Evolutionary conservation across 2,888 invertebrate species (phyloP), one percentile per base, ranked within the genome.

Genomic region (Hedychridium roseum): DNA sequence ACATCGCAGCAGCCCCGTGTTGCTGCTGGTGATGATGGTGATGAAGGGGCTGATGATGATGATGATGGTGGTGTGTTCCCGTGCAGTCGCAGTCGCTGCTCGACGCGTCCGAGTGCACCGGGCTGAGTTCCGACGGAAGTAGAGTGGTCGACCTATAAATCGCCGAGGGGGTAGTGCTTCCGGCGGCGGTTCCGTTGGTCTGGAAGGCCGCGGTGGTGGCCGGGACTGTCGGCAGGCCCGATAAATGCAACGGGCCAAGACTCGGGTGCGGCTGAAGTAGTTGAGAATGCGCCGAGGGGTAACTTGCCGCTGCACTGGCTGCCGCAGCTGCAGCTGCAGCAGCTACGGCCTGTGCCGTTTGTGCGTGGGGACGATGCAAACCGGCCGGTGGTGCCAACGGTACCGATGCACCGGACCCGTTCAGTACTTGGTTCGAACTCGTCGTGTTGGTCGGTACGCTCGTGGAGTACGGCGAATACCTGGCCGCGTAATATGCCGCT

Each of bases 381-480:
- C n/a, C n/a, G n/a, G n/a, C n/a, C n/a, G n/a, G n/a, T n/a, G n/a
- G n/a, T n/a, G n/a, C n/a, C n/a, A n/a, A n/a, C n/a, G n/a, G n/a
- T n/a, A n/a, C n/a, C n/a, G n/a, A n/a, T n/a, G n/a, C n/a, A n/a
- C n/a, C n/a, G n/a, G n/a, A n/a, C n/a, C n/a, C n/a, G n/a, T n/a
- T n/a, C n/a, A n/a, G n/a, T n/a, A n/a, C n/a, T n/a, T n/a, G n/a
- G n/a, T n/a, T n/a, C n/a, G n/a, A n/a, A 45, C 74, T 80, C 41
- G 73, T 79, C 39, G 41, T 80, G n/a, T n/a, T n/a, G 72, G 62
- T 81, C 77, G 0, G 70, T 80, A 59, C 73, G 80, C 76, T 57
- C 80, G 76, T 66, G 83, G 81, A 83, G 82, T 85, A 89, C 15
- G 83, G 86, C 11, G 76, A 74, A 76, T 85, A 87, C 0, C 81